Conservation (phyloP, 2,113 vertebrate species). For the Sylvilagus bachmani region DNA sequence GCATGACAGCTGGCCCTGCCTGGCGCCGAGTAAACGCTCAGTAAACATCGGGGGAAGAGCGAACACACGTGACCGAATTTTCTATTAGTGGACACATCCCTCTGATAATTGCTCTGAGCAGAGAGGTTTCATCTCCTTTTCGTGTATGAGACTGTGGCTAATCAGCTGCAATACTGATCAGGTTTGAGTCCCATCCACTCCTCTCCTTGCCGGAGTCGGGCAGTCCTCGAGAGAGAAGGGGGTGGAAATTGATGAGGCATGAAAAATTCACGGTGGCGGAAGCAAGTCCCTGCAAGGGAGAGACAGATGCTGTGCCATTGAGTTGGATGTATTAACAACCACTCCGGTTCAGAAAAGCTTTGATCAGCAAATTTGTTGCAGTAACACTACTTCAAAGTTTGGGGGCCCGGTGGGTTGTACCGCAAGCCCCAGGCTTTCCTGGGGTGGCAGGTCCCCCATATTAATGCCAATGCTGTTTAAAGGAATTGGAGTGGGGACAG, state of each 20-base stretch:
- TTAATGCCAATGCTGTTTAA: background rate
- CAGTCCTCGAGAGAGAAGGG: background rate
- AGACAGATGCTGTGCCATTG: background rate
- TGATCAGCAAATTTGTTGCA: background rate
- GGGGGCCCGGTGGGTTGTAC: background rate
- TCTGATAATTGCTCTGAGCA: slow-evolving; percentile 11
- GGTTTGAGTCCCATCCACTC: background rate
- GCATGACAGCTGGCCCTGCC: background rate
- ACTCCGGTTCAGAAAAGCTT: background rate
- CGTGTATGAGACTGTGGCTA: background rate
- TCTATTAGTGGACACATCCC: background rate
- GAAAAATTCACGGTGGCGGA: slow-evolving; percentile 42
- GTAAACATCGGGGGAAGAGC: background rate
- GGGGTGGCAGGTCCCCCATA: background rate
- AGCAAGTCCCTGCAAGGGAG: background rate
- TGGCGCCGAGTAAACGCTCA: background rate
- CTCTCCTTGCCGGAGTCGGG: background rate
- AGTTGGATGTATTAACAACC: slow-evolving; percentile 53
- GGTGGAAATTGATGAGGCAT: background rate
- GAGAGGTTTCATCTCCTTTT: slow-evolving; percentile 24
- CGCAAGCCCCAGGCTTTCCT: background rate
- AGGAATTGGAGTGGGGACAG: background rate
- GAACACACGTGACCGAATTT: background rate
- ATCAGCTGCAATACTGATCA: background rate
- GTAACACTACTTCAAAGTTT: background rate